Percentiles rank a stretch among this genome's conserved stretches.
Evolutionary conservation across 2,888 invertebrate species (phyloP).

Genomic region (Nomada ruficornis): DNA sequence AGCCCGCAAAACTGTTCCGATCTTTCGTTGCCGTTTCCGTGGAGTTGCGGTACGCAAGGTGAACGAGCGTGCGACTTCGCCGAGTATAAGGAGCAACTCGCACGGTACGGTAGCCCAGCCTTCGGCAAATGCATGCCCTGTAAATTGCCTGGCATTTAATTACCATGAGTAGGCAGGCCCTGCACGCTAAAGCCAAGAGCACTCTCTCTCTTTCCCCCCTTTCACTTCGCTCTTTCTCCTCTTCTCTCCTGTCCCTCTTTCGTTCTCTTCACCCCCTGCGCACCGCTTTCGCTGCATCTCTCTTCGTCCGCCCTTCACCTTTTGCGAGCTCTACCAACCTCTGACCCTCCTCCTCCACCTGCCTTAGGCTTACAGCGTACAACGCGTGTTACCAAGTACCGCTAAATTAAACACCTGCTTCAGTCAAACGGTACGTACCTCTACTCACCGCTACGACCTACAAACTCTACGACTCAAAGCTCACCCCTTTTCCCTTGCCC

Average conservation of each 20-base stretch:
- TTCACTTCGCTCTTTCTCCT: slow-evolving; percentile 26
- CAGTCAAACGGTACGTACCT: slow-evolving; percentile 74
- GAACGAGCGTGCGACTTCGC: slow-evolving; percentile 40
- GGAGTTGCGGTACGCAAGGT: background rate
- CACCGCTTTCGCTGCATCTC: slow-evolving; percentile 2
- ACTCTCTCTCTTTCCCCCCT: slow-evolving; percentile 51
- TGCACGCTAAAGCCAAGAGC: slow-evolving; percentile 77
- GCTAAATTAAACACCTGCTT: slow-evolving; percentile 81
- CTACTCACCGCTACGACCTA: slow-evolving; percentile 65
- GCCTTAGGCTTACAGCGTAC: slow-evolving; percentile 66
- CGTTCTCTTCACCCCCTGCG: slow-evolving; percentile 45
- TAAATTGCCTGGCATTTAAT: slow-evolving; percentile 84
- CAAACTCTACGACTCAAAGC: slow-evolving; percentile 61
- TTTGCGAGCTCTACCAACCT: slow-evolving; percentile 28
- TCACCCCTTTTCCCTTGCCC: slow-evolving; percentile 4
- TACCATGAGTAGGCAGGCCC: slow-evolving; percentile 81
- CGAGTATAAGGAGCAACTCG: slow-evolving; percentile 66
- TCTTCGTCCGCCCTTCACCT: slow-evolving; percentile 50
- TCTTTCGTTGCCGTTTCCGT: slow-evolving; percentile 21
- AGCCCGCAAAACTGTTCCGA: slow-evolving; percentile 27
- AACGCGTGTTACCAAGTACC: slow-evolving; percentile 73
- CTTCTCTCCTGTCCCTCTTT: slow-evolving; percentile 33
- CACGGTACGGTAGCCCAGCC: slow-evolving; percentile 67
- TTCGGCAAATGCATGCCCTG: slow-evolving; percentile 79
- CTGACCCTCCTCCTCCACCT: slow-evolving; percentile 45